Evolutionary conservation across 1,140 invertebrate genomes (phyloP), one percentile per base, ranked within the genome.

Genomic region (Heliconius hermathena): DNA sequence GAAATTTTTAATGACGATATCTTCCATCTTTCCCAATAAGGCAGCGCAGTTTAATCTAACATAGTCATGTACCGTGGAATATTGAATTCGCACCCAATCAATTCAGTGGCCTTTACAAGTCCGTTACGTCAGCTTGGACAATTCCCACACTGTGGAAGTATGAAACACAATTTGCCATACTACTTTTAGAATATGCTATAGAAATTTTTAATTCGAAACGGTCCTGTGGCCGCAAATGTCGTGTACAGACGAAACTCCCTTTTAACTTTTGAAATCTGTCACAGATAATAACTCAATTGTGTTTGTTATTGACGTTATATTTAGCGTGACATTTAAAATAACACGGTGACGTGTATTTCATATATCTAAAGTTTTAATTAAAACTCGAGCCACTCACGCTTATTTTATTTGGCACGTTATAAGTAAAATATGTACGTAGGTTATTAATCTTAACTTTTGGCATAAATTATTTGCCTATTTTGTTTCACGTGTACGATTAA

Each of bases 151-250:
- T 66, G 16, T 66, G 26, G 9, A 66, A 66, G 86, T 83, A 82
- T 82, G 81, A 80, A 82, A 84, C 79, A 83, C 84, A 87, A 88
- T 87, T 87, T 86, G 29, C 71, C 60, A 74, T 78, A 74, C 74
- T 83, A 84, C 82, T 83, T 80, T 81, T 76, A 36, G 77, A 81
- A 82, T 75, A 77, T 77, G 80, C 78, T 82, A 79, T 83, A 85
- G 84, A 87, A 88, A 91, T 91, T 91, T 36, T 90, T 87, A 88
- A 90, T 88, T 87, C 83, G 73, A 82, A 84, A 78, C 80, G 79
- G 72, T 70, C 81, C 74, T 85, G 81, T 26, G 72, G 79, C 83
- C 80, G 79, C 33, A 76, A 87, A 88, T 79, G 88, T 90, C 88
- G 88, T 29, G 71, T 76, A 49, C 89, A 92, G 83, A 87, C 86